Evolutionary conservation across 1,140 invertebrate species (phyloP).

Genomic region (Neodiprion lecontei): DNA sequence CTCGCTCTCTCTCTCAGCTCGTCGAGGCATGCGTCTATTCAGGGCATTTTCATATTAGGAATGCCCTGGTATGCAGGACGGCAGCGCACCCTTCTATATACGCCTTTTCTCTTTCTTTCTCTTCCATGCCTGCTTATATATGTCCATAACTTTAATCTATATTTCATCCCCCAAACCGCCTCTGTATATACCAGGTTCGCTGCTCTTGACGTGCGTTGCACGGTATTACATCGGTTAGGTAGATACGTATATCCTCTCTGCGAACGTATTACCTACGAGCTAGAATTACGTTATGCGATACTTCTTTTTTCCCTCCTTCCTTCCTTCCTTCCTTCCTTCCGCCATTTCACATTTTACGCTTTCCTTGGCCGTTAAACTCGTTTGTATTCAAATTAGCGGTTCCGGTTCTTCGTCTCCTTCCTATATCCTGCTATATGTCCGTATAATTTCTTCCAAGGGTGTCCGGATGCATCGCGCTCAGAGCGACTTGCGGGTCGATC

Average conservation of each 20-base stretch:
- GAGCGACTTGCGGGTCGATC: neutral
- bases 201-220: neutral
- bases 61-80: neutral
- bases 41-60: constrained; percentile 4
- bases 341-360: neutral
- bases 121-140: neutral
- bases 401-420: neutral
- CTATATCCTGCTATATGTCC: neutral
- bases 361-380: neutral
- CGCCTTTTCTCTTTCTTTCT: neutral
- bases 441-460: neutral
- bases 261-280: neutral
- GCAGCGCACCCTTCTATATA: too few relatives aligned
- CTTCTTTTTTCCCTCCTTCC: too few relatives aligned
- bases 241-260: too few relatives aligned
- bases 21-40: neutral
- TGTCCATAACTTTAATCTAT: neutral
- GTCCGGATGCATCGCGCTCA: neutral
- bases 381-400: constrained; percentile 1
- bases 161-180: neutral
- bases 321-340: neutral
- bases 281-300: neutral
- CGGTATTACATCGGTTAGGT: neutral
- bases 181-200: neutral
- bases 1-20: neutral